Evolutionary conservation across 2,888 invertebrate species (phyloP).

Genomic region (Spicauda simplicius): DNA sequence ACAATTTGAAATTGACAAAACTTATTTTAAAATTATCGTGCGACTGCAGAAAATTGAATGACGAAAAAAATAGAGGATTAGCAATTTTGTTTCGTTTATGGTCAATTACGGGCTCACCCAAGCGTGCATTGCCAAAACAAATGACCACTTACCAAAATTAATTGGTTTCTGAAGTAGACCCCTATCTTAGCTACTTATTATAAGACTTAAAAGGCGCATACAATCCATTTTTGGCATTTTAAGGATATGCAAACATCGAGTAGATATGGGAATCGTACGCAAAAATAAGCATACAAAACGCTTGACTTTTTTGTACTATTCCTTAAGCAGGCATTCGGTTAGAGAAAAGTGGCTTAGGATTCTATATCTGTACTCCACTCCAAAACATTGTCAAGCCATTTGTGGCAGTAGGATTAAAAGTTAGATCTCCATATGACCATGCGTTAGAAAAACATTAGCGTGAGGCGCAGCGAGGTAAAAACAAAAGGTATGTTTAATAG

Average conservation of each 20-base stretch:
- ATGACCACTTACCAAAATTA: constrained; percentile 13
- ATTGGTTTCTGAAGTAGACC: constrained; percentile 1
- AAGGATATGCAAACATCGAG: no score
- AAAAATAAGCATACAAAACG: no score
- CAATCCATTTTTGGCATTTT: no score
- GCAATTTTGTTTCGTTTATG: constrained; percentile 24
- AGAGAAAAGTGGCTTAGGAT: no score
- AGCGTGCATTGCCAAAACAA: constrained; percentile 13
- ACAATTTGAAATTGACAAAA: background rate
- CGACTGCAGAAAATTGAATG: constrained; percentile 18
- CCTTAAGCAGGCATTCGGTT: no score
- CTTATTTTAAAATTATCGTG: constrained; percentile 10
- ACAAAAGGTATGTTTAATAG: background rate
- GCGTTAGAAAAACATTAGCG: background rate
- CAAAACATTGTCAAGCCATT: no score
- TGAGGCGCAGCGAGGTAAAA: no score
- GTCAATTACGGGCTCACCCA: constrained; percentile 14
- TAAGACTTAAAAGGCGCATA: background rate
- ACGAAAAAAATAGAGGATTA: constrained; percentile 20
- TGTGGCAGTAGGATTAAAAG: no score
- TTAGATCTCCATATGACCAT: no score
- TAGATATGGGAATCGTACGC: no score
- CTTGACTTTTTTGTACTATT: no score
- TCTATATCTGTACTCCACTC: no score
- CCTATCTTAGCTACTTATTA: background rate